phyloP scores from a whole-genome alignment of 2,888 invertebrate genomes.

The Pachymerium ferrugineum region DNA sequence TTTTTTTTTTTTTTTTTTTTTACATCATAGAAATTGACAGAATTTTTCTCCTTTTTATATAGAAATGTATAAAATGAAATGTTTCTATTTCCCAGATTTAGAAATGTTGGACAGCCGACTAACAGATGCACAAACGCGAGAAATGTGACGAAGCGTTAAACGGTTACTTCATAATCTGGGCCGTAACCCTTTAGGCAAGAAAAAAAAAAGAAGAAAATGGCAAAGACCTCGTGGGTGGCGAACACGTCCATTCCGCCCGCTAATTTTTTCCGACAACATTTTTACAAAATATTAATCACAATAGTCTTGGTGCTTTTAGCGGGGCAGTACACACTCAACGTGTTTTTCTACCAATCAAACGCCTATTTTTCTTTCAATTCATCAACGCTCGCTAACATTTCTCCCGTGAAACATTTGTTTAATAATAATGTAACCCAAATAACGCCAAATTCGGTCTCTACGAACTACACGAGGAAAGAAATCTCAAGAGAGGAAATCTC shows the following conservation, averaged over 20 bases:
- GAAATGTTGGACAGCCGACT: too few species aligned
- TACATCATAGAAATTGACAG: too few species aligned
- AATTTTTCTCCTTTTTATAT: too few species aligned
- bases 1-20: too few species aligned
- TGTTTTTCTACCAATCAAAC: constrained; percentile 37
- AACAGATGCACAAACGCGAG: too few species aligned
- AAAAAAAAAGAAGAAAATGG: neutral
- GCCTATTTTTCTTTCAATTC: constrained; percentile 35
- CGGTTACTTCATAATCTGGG: too few species aligned
- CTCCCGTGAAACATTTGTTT: neutral
- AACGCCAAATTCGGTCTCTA: too few species aligned
- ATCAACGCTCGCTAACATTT: neutral
- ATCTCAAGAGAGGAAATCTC: neutral
- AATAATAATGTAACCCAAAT: too few species aligned
- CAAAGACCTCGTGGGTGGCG: neutral
- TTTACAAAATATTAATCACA: constrained; percentile 56
- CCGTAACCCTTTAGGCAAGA: too few species aligned
- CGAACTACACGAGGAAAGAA: neutral
- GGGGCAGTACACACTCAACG: constrained; percentile 65
- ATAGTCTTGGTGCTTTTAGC: constrained; percentile 61
- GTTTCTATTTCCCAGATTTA: too few species aligned
- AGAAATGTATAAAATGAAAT: too few species aligned
- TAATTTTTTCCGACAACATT: constrained; percentile 48
- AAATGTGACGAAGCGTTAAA: too few species aligned
- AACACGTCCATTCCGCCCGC: neutral